Conservation (phyloP, 2,888 invertebrate genomes). For the Sisyra nigra region DNA sequence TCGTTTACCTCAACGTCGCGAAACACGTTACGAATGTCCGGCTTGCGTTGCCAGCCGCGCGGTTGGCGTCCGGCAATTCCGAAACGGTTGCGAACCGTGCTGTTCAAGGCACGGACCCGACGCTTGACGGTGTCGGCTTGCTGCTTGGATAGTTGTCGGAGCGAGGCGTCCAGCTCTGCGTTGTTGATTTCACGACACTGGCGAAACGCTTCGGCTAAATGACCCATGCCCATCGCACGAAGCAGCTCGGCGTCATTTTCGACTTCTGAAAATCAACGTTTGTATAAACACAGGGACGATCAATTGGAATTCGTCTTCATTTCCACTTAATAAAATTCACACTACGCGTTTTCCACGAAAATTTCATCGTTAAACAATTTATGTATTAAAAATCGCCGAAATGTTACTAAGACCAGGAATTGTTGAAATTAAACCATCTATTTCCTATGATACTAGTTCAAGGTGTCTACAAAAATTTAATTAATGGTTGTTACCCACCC, state of each 20-base stretch:
- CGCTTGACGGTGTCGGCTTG: constrained; percentile 65
- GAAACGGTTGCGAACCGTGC: constrained; percentile 49
- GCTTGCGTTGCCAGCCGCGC: constrained; percentile 36
- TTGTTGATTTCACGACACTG: constrained; percentile 50
- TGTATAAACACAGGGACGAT: no score
- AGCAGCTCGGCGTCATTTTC: constrained; percentile 66
- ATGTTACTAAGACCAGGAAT: no score
- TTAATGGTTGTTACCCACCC: no score
- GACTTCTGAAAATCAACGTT: constrained; percentile 37
- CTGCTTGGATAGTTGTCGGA: constrained; percentile 44
- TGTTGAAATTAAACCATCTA: no score
- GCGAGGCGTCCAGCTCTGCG: constrained; percentile 42
- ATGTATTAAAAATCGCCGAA: no score
- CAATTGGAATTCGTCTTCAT: no score
- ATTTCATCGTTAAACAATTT: not conserved
- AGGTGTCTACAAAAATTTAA: no score
- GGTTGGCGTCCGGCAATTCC: constrained; percentile 38
- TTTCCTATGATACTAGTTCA: no score
- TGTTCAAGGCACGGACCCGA: constrained; percentile 58
- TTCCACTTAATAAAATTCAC: not conserved
- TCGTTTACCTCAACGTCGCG: constrained; percentile 62
- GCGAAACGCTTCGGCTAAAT: constrained; percentile 52
- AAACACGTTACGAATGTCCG: constrained; percentile 71
- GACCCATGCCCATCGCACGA: constrained; percentile 52
- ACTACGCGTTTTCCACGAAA: not conserved